Base-by-base conservation (phyloP, 2,797 vertebrate genomes). In the Picus viridis region DNA sequence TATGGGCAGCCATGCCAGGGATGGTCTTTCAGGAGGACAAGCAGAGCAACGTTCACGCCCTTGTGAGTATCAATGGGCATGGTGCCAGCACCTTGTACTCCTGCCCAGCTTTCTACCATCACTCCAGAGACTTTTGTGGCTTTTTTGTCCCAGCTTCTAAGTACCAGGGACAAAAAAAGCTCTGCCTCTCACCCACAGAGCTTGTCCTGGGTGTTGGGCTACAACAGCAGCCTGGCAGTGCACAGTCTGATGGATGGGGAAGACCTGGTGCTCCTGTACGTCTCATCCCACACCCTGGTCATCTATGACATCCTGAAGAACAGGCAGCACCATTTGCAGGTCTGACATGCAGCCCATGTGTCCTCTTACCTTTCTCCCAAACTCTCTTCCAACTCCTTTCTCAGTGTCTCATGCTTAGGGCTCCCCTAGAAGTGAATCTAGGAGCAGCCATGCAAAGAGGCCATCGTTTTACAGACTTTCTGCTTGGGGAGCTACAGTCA, bases 281-380 rank as follows among this genome's bases (percentile, higher is more conserved):
- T 95, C 58, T 98, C 97, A 14, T 97, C 97, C 29, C 98, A 99
- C 94, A 97, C 96, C 0, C 98, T 96, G 1, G 97, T 99, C 88
- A 97, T 99, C 92, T 98, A 98, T 3, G 98, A 98, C 7, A 82
- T 98, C 64, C 96, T 95, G 23, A 59, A 59, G 62, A 98, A 98
- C 61, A 96, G 88, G 27, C 99, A 99, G 95, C 97, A 97, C 73
- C 97, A 98, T 56, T 98, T 99, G 19, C 98, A 99, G 98, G 99
- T 99, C 97, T 16, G 75, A 49, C 27, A n/a, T 4, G 1, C 20
- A 32, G 12, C 0, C 3, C 17, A 0, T 1, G 8, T 6, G 0
- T 22, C 54, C 17, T 70, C n/a, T 3, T 83, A 32, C 47, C 10
- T 5, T n/a, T 45, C 29, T 73, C 76, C 87, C 1, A 0, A 45